Conservation (phyloP, 2,888 invertebrate species). For the Latrodectus hesperus region DNA sequence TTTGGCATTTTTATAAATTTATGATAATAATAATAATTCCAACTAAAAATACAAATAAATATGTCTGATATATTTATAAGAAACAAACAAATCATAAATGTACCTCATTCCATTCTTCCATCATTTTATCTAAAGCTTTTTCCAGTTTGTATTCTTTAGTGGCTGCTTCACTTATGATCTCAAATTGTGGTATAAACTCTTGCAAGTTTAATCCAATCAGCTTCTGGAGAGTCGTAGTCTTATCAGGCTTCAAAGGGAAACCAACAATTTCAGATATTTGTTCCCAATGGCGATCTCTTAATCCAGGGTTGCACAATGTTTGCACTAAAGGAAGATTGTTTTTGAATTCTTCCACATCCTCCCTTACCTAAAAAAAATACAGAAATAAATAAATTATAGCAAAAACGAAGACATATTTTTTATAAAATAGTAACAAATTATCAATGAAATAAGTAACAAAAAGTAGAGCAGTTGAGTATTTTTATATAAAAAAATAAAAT, state of each 20-base stretch:
- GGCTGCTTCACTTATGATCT: slow-evolving; percentile 93
- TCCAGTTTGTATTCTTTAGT: slow-evolving; percentile 96
- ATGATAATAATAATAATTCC: no score
- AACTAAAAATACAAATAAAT: no score
- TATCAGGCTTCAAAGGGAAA: slow-evolving; percentile 89
- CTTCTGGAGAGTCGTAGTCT: slow-evolving; percentile 86
- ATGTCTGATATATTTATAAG: no score
- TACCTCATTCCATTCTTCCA: slow-evolving; percentile 84
- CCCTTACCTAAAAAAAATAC: slow-evolving; percentile 77
- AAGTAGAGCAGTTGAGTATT: neutral
- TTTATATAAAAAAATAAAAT: neutral
- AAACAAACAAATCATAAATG: slow-evolving; percentile 43
- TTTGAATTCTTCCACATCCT: slow-evolving; percentile 89
- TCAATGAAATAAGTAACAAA: neutral
- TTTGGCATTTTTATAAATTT: no score
- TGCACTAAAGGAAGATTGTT: slow-evolving; percentile 89
- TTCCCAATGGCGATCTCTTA: slow-evolving; percentile 90
- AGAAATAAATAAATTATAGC: neutral
- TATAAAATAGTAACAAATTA: neutral
- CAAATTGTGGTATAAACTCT: slow-evolving; percentile 91
- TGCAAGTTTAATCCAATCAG: slow-evolving; percentile 91
- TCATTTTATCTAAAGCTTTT: slow-evolving; percentile 91
- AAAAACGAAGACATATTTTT: neutral
- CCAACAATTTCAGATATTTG: slow-evolving; percentile 95
- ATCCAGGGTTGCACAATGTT: slow-evolving; percentile 94